phyloP scores from a whole-genome alignment of 1,140 invertebrate species.

The Brachionus calyciflorus region DNA sequence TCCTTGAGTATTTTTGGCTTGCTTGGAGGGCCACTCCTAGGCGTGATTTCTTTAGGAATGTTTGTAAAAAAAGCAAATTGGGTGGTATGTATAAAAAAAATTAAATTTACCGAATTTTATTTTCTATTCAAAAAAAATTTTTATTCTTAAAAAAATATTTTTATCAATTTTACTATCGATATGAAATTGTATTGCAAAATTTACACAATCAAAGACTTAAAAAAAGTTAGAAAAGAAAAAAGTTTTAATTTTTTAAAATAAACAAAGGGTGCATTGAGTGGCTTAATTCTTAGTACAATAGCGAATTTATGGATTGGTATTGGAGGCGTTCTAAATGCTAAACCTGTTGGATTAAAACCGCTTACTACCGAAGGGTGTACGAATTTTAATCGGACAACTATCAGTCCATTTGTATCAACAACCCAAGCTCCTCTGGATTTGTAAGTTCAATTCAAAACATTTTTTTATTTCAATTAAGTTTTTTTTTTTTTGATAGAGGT shows the following conservation, averaged over 20 bases:
- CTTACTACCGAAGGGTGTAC: not conserved
- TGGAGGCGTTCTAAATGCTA: not conserved
- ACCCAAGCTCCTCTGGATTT: not conserved
- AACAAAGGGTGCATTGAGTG: not conserved
- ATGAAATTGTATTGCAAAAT: too few relatives aligned
- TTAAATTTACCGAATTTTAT: not conserved
- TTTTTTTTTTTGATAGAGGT: not conserved
- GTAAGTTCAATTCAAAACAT: not conserved
- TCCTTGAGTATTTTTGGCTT: conserved; percentile 56
- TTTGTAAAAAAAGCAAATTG: conserved; percentile 76
- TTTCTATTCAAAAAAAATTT: not conserved
- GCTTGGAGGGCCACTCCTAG: conserved; percentile 54
- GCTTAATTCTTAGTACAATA: conserved; percentile 2
- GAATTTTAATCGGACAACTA: not conserved
- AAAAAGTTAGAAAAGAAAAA: too few relatives aligned
- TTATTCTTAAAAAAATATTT: too few relatives aligned
- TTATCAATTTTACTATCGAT: too few relatives aligned
- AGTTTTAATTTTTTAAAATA: not conserved
- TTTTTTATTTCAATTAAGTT: not conserved
- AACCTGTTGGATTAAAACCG: conserved; percentile 18
- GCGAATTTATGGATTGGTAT: conserved; percentile 26
- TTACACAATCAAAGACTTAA: too few relatives aligned
- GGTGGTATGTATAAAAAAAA: conserved; percentile 65
- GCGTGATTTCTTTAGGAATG: conserved; percentile 81
- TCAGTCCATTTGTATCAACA: not conserved